phyloP scores from a whole-genome alignment of 2,888 invertebrate genomes.

The Therioaphis trifolii region DNA sequence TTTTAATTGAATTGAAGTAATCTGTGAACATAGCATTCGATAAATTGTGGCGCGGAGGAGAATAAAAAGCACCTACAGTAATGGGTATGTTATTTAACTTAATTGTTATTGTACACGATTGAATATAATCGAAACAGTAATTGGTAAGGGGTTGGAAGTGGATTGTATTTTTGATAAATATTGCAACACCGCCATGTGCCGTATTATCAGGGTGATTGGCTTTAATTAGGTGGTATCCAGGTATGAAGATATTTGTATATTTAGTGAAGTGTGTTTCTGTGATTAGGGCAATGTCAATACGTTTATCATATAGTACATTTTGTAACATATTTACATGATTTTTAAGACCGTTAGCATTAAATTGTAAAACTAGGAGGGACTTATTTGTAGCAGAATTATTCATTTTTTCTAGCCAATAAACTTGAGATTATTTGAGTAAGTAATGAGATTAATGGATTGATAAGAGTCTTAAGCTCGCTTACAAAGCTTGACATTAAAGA shows the following conservation, averaged over 20 bases:
- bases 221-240: not conserved
- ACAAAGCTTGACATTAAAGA: too few relatives aligned
- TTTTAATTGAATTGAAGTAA: not conserved
- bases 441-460: too few relatives aligned
- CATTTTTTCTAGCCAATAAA: too few relatives aligned
- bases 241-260: not conserved
- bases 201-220: not conserved
- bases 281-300: too few relatives aligned
- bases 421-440: too few relatives aligned
- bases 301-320: too few relatives aligned
- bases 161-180: not conserved
- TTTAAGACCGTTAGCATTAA: too few relatives aligned
- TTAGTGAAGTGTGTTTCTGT: not conserved
- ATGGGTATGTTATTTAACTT: not conserved
- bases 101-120: not conserved
- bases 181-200: not conserved
- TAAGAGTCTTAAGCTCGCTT: too few relatives aligned
- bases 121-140: conserved; percentile 4
- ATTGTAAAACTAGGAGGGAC: too few relatives aligned
- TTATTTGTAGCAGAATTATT: too few relatives aligned
- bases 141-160: not conserved
- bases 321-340: too few relatives aligned
- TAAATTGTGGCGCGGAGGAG: not conserved
- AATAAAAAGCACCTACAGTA: not conserved
- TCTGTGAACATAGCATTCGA: not conserved